phyloP scores from a whole-genome alignment of 1,140 invertebrate genomes.

The Xylocopa sonorina region DNA sequence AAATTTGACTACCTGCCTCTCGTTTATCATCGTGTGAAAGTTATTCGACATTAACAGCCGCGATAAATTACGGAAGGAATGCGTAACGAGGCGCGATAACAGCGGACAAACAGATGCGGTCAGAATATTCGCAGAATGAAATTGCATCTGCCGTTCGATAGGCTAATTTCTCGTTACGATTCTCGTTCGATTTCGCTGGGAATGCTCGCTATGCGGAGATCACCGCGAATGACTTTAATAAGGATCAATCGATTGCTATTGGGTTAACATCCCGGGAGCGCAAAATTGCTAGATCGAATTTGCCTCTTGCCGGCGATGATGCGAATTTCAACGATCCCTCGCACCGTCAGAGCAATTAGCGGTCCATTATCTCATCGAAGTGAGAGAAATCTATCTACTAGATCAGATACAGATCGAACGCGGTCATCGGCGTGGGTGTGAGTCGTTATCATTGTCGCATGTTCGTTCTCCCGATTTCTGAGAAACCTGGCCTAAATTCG shows the following conservation, averaged over 20 bases:
- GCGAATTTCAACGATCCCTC: neutral
- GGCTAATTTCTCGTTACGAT: conserved; percentile 23
- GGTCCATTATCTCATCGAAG: too few relatives aligned
- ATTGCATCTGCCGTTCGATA: neutral
- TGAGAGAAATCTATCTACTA: too few relatives aligned
- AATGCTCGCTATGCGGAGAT: conserved; percentile 73
- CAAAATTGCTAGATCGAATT: conserved; percentile 71
- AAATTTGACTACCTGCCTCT: too few relatives aligned
- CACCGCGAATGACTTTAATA: conserved; percentile 64
- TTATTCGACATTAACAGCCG: neutral
- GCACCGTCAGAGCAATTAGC: too few relatives aligned
- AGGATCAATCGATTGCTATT: conserved; percentile 76
- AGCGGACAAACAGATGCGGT: too few relatives aligned
- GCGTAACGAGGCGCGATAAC: neutral
- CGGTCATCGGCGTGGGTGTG: conserved; percentile 24
- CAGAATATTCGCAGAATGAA: neutral
- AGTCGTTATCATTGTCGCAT: conserved; percentile 39
- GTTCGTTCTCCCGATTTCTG: conserved; percentile 40
- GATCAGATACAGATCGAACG: conserved; percentile 21
- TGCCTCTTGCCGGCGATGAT: neutral
- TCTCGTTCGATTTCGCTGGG: too few relatives aligned
- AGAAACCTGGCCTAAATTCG: conserved; percentile 54
- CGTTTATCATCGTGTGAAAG: too few relatives aligned
- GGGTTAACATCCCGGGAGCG: conserved; percentile 72
- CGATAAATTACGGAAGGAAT: neutral